A percentile compares a stretch with the other conserved stretches of the same genome.
phyloP scores from a whole-genome alignment of 92 coral and sea anemone genomes.

The Palythoa caribaeorum region DNA sequence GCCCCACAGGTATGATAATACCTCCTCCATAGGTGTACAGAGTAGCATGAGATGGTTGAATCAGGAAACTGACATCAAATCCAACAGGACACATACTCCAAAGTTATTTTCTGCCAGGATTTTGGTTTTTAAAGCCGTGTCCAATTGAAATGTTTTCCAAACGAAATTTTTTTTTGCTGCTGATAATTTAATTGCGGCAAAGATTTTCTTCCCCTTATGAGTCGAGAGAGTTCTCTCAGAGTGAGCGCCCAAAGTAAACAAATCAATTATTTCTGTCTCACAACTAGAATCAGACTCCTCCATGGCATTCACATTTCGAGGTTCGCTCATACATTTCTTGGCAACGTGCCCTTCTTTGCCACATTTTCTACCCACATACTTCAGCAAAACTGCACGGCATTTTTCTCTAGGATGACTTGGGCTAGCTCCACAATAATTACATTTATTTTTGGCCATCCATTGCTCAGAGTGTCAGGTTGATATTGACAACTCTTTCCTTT shows the following conservation, averaged over 20 bases:
- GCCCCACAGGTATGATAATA: neutral
- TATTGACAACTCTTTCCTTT: conserved; percentile 41
- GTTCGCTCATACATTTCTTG: too few species aligned
- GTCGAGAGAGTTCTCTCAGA: conserved; percentile 39
- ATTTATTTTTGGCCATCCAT: conserved; percentile 40
- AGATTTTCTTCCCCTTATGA: conserved; percentile 39
- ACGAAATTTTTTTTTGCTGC: neutral
- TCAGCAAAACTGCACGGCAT: neutral
- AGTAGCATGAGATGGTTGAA: conserved; percentile 24
- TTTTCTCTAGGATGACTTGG: conserved; percentile 21
- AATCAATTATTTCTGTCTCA: conserved; percentile 25
- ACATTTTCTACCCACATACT: too few species aligned
- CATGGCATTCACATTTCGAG: too few species aligned
- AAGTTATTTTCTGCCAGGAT: conserved; percentile 36
- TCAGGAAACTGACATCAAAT: too few species aligned
- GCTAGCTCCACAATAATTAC: conserved; percentile 45
- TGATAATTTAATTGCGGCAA: conserved; percentile 40
- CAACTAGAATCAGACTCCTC: conserved; percentile 32
- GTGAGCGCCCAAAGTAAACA: conserved; percentile 52
- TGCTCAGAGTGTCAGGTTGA: conserved; percentile 19
- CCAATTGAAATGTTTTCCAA: neutral
- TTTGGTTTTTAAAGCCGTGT: conserved; percentile 29
- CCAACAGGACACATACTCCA: neutral
- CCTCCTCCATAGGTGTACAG: conserved; percentile 10
- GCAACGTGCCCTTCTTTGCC: neutral